Percentiles rank a stretch among this genome's conserved stretches.
These are phyloP conservation scores for Caenorhabditis sp. DNA, from an alignment of 2,888 invertebrate genomes.

Conservation along the genomic window DNA sequence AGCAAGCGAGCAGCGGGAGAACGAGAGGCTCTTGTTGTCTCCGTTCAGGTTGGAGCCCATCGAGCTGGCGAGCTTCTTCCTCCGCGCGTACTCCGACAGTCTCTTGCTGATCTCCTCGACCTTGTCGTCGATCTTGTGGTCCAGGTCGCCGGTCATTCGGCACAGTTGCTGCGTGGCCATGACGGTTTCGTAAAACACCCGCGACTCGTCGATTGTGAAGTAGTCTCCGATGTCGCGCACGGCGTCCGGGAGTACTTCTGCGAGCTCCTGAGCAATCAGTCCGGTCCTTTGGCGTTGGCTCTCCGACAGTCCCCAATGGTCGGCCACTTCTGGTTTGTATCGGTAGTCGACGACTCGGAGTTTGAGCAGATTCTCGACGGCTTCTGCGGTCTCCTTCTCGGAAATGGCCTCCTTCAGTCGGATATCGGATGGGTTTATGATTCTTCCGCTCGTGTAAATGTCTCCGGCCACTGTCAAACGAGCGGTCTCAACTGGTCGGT, in stretches of 20 bases:
- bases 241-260: slow-evolving; percentile 87
- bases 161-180: slow-evolving; percentile 97
- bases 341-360: slow-evolving; percentile 91
- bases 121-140: slow-evolving; percentile 92
- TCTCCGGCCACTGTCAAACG: slow-evolving; percentile 95
- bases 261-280: slow-evolving; percentile 86
- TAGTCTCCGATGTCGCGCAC: slow-evolving; percentile 93
- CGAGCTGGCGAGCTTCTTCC: slow-evolving; percentile 63
- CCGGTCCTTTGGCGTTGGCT: slow-evolving; percentile 82
- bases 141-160: slow-evolving; percentile 94
- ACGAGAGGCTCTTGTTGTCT: slow-evolving; percentile 62
- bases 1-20: slow-evolving; percentile 63
- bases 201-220: slow-evolving; percentile 96
- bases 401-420: slow-evolving; percentile 93
- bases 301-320: slow-evolving; percentile 87
- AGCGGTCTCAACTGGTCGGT: slow-evolving; percentile 86
- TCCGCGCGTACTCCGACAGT: slow-evolving; percentile 58
- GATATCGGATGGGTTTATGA: slow-evolving; percentile 94
- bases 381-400: slow-evolving; percentile 89
- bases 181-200: slow-evolving; percentile 98
- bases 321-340: slow-evolving; percentile 85
- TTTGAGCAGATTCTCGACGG: slow-evolving; percentile 90
- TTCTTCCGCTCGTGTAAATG: slow-evolving; percentile 88
- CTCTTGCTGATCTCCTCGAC: slow-evolving; percentile 82
- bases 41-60: slow-evolving; percentile 57